These are phyloP conservation scores for Plagiodera versicolora DNA, from an alignment of 2,888 invertebrate species.

Conservation along the genomic window DNA sequence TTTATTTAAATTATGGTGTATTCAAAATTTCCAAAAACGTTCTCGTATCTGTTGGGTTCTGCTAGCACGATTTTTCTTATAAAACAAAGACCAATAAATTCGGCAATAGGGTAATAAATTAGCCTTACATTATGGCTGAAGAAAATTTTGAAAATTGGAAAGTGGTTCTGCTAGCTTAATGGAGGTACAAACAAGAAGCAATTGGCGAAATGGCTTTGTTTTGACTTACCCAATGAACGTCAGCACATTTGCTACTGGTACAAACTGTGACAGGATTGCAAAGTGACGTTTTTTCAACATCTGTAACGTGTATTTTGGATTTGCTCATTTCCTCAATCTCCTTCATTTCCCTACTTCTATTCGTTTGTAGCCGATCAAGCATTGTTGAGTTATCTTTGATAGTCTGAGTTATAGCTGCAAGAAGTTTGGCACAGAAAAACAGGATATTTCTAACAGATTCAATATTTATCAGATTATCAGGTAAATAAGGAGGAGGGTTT, in stretches of 20 bases:
- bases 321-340: conserved; percentile 38
- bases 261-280: conserved; percentile 46
- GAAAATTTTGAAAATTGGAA: no score
- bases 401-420: conserved; percentile 46
- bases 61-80: no score
- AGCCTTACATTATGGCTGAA: no score
- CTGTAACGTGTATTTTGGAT: conserved; percentile 40
- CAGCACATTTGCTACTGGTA: conserved; percentile 38
- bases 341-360: conserved; percentile 30
- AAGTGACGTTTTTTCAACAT: conserved; percentile 38
- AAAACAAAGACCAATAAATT: no score
- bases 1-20: no score
- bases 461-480: conserved; percentile 39
- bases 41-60: no score
- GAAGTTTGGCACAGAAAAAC: conserved; percentile 43
- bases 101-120: no score
- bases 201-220: neutral
- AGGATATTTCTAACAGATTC: conserved; percentile 46
- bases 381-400: conserved; percentile 44
- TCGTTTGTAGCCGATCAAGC: conserved; percentile 37
- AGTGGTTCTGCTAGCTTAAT: no score
- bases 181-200: no score
- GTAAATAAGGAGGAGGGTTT: conserved; percentile 42
- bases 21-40: no score
- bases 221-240: conserved; percentile 34